phyloP scores from a whole-genome alignment of 2,797 vertebrate genomes.

The Pagetopsis macropterus region DNA sequence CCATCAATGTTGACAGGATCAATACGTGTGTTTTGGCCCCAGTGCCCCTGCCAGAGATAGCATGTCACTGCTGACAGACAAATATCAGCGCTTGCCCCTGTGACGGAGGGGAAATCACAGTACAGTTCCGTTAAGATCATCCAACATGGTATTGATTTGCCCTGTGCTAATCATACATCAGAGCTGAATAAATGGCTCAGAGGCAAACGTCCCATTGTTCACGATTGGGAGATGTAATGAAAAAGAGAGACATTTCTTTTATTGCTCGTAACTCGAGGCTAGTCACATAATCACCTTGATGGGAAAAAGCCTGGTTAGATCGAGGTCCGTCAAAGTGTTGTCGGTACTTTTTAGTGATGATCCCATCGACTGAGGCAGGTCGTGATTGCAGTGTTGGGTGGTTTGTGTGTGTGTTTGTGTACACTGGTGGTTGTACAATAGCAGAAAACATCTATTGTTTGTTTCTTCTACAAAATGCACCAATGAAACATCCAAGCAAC shows the following conservation, averaged over 20 bases:
- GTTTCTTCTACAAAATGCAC: slow-evolving; percentile 11
- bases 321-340: slow-evolving; percentile 72
- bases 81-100: slow-evolving; percentile 92
- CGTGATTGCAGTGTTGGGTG: slow-evolving; percentile 41
- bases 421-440: slow-evolving; percentile 26
- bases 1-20: slow-evolving; percentile 99
- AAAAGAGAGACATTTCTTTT: slow-evolving; percentile 92
- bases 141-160: slow-evolving; percentile 98
- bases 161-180: slow-evolving; percentile 98
- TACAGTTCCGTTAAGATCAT: slow-evolving; percentile 93
- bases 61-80: slow-evolving; percentile 99
- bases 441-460: background rate
- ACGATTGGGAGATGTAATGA: slow-evolving; percentile 97
- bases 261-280: slow-evolving; percentile 93
- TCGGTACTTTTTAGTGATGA: slow-evolving; percentile 76
- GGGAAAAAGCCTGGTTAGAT: slow-evolving; percentile 85
- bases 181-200: slow-evolving; percentile 98
- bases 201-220: slow-evolving; percentile 98
- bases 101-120: slow-evolving; percentile 85
- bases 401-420: slow-evolving; percentile 27
- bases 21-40: slow-evolving; percentile 97
- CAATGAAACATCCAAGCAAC: background rate
- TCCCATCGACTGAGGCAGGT: slow-evolving; percentile 44
- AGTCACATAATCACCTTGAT: slow-evolving; percentile 93
- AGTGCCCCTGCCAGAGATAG: slow-evolving; percentile 95